phyloP scores from a whole-genome alignment of 2,113 vertebrate species.

The Sorex araneus region DNA sequence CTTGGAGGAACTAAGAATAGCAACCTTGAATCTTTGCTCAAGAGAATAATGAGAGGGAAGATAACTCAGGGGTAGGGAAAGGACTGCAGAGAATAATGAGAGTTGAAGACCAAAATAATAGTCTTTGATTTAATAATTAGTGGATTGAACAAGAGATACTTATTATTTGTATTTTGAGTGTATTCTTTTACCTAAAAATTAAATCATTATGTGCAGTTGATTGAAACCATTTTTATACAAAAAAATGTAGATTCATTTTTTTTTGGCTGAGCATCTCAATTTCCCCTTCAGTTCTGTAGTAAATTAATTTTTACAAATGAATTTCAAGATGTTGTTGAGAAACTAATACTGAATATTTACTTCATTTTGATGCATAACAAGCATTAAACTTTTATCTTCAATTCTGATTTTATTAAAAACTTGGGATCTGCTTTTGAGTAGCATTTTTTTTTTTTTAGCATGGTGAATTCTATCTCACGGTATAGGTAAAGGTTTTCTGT shows the following conservation, averaged over 20 bases:
- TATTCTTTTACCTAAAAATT: constrained; percentile 68
- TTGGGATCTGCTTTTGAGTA: background rate
- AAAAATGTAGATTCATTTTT: constrained; percentile 38
- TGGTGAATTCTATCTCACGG: background rate
- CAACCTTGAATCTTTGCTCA: constrained; percentile 1
- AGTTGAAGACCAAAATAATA: constrained; percentile 24
- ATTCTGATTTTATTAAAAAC: background rate
- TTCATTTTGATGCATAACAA: background rate
- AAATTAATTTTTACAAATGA: constrained; percentile 57
- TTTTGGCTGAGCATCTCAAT: constrained; percentile 26
- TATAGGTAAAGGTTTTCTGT: background rate
- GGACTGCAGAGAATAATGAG: constrained; percentile 18
- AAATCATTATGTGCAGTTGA: constrained; percentile 8
- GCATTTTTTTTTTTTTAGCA: background rate
- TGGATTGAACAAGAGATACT: constrained; percentile 37
- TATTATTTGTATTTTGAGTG: constrained; percentile 15
- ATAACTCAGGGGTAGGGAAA: background rate
- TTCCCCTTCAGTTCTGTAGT: constrained; percentile 31
- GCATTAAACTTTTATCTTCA: background rate
- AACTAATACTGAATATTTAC: background rate
- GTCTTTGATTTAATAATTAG: constrained; percentile 46
- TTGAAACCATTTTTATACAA: constrained; percentile 56
- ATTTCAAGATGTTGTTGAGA: constrained; percentile 23
- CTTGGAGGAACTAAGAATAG: background rate
- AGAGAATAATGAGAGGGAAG: constrained; percentile 30